Conservation (phyloP, 2,888 invertebrate genomes). For the Tipula lateralis region DNA sequence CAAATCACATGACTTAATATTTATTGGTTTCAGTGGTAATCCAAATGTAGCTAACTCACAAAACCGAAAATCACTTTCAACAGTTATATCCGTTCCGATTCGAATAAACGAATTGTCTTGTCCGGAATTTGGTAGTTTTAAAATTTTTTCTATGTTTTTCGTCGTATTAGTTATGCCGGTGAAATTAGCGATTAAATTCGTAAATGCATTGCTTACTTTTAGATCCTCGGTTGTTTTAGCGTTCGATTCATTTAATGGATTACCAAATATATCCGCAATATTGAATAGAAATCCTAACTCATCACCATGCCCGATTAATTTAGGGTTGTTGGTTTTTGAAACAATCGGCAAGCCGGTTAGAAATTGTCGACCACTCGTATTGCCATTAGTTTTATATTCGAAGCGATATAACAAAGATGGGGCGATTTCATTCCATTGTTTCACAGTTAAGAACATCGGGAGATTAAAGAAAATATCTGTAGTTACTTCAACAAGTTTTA, state of each 20-base stretch:
- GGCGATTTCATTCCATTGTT: conserved; percentile 61
- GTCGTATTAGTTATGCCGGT: conserved; percentile 45
- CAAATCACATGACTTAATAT: background rate
- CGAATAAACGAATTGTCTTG: conserved; percentile 54
- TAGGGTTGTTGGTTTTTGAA: conserved; percentile 36
- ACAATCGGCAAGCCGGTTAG: conserved; percentile 62
- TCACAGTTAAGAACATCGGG: conserved; percentile 66
- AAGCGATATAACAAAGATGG: conserved; percentile 70
- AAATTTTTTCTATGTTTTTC: conserved; percentile 36
- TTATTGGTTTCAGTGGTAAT: conserved; percentile 35
- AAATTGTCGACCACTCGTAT: conserved; percentile 56
- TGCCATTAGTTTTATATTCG: conserved; percentile 61
- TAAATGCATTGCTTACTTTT: conserved; percentile 60
- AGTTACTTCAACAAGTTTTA: conserved; percentile 47
- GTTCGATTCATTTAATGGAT: conserved; percentile 48
- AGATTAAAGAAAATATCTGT: conserved; percentile 73
- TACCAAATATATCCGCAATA: conserved; percentile 57
- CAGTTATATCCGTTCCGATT: conserved; percentile 51
- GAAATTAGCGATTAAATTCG: conserved; percentile 63
- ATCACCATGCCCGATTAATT: conserved; percentile 63
- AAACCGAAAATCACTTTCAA: conserved; percentile 50
- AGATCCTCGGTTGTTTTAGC: conserved; percentile 55
- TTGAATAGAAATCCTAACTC: conserved; percentile 69
- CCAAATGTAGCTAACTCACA: conserved; percentile 46
- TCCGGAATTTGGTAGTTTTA: conserved; percentile 45